Evolutionary conservation across 2,888 invertebrate genomes (phyloP).

Genomic region (Athalia cordata): DNA sequence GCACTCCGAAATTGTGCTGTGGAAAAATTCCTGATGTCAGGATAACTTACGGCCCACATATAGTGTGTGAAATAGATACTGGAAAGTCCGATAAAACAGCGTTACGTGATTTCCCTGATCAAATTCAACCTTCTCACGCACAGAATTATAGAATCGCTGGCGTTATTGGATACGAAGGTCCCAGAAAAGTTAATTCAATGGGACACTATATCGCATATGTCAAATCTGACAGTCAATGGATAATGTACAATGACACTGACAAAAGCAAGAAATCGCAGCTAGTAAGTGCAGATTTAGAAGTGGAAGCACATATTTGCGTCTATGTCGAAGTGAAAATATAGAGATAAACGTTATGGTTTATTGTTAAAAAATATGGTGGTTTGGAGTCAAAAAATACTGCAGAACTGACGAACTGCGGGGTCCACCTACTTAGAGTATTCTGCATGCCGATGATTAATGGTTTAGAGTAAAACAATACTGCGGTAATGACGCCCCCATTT

Average conservation of each 20-base stretch:
- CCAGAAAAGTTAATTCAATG: conserved; percentile 14
- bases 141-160: conserved; percentile 23
- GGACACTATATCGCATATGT: conserved; percentile 35
- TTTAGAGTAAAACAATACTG: too few species aligned
- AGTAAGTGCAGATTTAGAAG: neutral
- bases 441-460: too few species aligned
- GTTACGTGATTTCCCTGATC: conserved; percentile 5
- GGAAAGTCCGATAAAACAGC: conserved; percentile 15
- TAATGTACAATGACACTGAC: conserved; percentile 13
- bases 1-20: conserved; percentile 20
- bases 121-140: conserved; percentile 23
- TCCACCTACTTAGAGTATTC: too few species aligned
- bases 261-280: neutral
- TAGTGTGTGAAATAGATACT: conserved; percentile 25
- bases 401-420: too few species aligned
- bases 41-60: conserved; percentile 20
- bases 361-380: too few species aligned
- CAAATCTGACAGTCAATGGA: conserved; percentile 15
- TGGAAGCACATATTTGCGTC: conserved; percentile 34
- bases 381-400: too few species aligned
- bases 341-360: too few species aligned
- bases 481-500: too few species aligned
- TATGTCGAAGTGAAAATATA: too few species aligned
- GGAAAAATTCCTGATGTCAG: conserved; percentile 7
- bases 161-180: conserved; percentile 30